A percentile compares a stretch with the other conserved stretches of the same genome.
phyloP scores from a whole-genome alignment of 2,113 vertebrate species.

The Oxyura jamaicensis region DNA sequence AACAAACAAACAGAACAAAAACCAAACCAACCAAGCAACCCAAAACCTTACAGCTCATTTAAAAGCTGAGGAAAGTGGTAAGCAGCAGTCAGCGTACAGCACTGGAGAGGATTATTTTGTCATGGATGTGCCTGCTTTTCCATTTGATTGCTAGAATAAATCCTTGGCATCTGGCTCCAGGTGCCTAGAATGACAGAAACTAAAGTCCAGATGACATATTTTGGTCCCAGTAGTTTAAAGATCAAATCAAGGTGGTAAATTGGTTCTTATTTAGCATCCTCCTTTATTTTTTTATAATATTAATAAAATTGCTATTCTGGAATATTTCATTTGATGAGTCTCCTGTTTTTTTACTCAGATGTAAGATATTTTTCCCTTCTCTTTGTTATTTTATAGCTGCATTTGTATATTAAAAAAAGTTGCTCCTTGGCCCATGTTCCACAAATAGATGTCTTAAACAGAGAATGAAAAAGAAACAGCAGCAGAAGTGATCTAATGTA shows the following conservation, averaged over 20 bases:
- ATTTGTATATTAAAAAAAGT: not conserved
- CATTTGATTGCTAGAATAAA: not conserved
- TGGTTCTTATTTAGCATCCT: not conserved
- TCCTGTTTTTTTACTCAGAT: too few relatives aligned
- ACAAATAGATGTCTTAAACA: not conserved
- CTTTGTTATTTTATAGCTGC: not conserved
- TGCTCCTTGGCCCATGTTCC: not conserved
- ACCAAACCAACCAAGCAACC: not conserved
- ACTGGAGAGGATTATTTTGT: not conserved
- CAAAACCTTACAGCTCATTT: rapidly evolving
- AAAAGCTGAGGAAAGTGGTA: not conserved
- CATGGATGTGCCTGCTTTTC: not conserved
- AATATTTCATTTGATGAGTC: not conserved
- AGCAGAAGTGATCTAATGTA: not conserved
- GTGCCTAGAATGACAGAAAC: not conserved
- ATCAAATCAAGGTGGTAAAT: not conserved
- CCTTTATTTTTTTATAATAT: not conserved
- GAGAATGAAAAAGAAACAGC: not conserved
- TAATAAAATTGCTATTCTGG: rapidly evolving
- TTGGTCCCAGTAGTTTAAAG: not conserved
- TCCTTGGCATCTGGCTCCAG: rapidly evolving
- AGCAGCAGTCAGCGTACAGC: not conserved
- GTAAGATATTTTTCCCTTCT: not conserved
- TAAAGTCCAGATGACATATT: not conserved
- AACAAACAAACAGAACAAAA: not conserved